phyloP scores from a whole-genome alignment of 2,113 vertebrate genomes.

The Sphaerodactylus townsendi region DNA sequence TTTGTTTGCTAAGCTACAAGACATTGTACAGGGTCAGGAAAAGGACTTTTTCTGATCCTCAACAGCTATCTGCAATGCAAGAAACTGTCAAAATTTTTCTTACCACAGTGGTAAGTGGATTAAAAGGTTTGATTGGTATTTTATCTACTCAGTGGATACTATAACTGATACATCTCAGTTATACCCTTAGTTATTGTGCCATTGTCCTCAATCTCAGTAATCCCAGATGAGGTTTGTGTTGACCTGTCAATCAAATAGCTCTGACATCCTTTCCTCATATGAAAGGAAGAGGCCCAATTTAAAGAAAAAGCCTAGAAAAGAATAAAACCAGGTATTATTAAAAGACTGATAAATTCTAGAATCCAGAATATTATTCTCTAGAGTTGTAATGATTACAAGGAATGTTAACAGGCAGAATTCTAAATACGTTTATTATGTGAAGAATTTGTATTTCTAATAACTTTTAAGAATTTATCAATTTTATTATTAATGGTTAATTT shows the following conservation, averaged over 20 bases:
- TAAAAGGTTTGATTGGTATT: background rate
- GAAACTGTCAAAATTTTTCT: background rate
- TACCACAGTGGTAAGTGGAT: background rate
- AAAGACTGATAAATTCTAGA: slow-evolving; percentile 14
- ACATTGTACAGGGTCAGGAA: background rate
- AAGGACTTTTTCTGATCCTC: background rate
- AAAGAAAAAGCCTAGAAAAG: slow-evolving; percentile 1
- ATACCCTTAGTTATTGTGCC: background rate
- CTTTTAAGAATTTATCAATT: slow-evolving; percentile 11
- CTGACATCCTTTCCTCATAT: background rate
- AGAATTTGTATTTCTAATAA: background rate
- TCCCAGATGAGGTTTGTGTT: slow-evolving; percentile 9
- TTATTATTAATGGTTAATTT: background rate
- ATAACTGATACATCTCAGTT: background rate
- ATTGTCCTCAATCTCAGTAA: background rate
- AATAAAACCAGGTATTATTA: background rate
- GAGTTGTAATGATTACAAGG: background rate
- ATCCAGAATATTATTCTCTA: slow-evolving; percentile 18
- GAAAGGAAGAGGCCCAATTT: slow-evolving; percentile 2
- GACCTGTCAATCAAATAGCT: background rate
- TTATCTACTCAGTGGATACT: background rate
- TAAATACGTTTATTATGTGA: slow-evolving; percentile 16
- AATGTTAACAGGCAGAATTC: slow-evolving; percentile 6
- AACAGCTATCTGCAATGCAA: background rate
- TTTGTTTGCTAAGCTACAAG: background rate